Evolutionary conservation across 2,113 vertebrate genomes (phyloP).

Genomic region (Acrocephalus arundinaceus): DNA sequence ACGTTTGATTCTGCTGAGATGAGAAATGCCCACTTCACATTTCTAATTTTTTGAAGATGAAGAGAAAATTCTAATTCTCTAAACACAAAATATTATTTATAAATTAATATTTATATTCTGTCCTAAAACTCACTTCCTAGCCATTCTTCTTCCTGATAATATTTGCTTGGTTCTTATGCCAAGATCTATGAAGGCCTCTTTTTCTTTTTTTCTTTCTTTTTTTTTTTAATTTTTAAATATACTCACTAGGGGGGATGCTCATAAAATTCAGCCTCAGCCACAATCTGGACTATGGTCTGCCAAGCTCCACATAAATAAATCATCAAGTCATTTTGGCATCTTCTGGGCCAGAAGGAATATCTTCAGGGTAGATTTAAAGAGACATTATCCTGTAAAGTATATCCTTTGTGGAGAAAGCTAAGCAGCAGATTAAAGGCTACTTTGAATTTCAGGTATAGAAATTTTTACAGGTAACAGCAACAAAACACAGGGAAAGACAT

Average conservation of each 20-base stretch:
- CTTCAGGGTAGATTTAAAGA: constrained; percentile 74
- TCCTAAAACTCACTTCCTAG: not conserved
- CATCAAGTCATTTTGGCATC: constrained; percentile 80
- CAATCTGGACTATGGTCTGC: constrained; percentile 79
- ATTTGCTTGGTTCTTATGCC: constrained; percentile 43
- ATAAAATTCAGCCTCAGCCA: constrained; percentile 78
- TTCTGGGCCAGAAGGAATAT: constrained; percentile 74
- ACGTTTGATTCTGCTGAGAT: not conserved
- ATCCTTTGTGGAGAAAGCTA: constrained; percentile 4
- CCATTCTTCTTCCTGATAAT: constrained; percentile 33
- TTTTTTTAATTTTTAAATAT: constrained; percentile 72
- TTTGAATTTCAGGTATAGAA: not conserved
- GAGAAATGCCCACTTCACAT: not conserved
- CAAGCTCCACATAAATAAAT: constrained; percentile 80
- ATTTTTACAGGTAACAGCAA: not conserved
- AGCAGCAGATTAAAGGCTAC: not conserved
- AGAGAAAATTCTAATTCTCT: constrained; percentile 47
- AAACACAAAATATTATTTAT: constrained; percentile 31
- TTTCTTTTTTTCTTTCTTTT: not conserved
- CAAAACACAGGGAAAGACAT: not conserved
- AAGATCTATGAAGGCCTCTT: constrained; percentile 49
- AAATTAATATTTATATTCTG: constrained; percentile 25
- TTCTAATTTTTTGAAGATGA: constrained; percentile 23
- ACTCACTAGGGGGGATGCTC: constrained; percentile 72
- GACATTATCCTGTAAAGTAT: constrained; percentile 54